Evolutionary conservation across 2,113 vertebrate genomes (phyloP).

Genomic region (Xenopus borealis): DNA sequence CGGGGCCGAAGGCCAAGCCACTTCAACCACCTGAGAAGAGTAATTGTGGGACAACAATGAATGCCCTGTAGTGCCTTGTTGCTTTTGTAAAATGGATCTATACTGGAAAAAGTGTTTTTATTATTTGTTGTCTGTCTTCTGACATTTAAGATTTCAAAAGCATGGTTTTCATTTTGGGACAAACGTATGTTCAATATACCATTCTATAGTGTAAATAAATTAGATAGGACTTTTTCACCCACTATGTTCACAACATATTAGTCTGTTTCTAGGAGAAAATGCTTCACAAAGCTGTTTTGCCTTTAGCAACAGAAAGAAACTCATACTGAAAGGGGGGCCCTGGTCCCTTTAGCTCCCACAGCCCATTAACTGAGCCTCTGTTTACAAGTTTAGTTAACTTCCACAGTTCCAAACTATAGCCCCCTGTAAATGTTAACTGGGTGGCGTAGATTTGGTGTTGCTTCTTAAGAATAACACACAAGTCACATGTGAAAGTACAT

Average conservation of each 20-base stretch:
- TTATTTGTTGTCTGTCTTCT: conserved; percentile 47
- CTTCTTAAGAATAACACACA: too few relatives aligned
- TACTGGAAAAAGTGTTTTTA: conserved; percentile 43
- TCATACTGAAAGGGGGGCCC: too few relatives aligned
- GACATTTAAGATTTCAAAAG: conserved; percentile 46
- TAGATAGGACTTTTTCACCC: conserved; percentile 32
- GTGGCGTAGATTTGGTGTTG: too few relatives aligned
- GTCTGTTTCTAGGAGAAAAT: too few relatives aligned
- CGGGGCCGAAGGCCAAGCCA: conserved; percentile 46
- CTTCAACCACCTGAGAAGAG: conserved; percentile 46
- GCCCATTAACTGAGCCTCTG: too few relatives aligned
- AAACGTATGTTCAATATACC: conserved; percentile 42
- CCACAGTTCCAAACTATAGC: too few relatives aligned
- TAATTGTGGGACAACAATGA: conserved; percentile 45
- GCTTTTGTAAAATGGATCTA: conserved; percentile 48
- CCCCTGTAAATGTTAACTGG: too few relatives aligned
- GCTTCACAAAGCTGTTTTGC: too few relatives aligned
- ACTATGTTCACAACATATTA: conserved; percentile 19
- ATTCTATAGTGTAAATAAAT: conserved; percentile 45
- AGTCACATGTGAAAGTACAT: too few relatives aligned
- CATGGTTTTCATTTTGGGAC: conserved; percentile 45
- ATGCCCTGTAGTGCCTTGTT: conserved; percentile 45
- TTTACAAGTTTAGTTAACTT: too few relatives aligned
- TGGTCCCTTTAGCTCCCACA: too few relatives aligned
- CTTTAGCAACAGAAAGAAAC: too few relatives aligned